Base-by-base conservation (phyloP, 2,888 invertebrate genomes). In the Lasioglossum vierecki region DNA sequence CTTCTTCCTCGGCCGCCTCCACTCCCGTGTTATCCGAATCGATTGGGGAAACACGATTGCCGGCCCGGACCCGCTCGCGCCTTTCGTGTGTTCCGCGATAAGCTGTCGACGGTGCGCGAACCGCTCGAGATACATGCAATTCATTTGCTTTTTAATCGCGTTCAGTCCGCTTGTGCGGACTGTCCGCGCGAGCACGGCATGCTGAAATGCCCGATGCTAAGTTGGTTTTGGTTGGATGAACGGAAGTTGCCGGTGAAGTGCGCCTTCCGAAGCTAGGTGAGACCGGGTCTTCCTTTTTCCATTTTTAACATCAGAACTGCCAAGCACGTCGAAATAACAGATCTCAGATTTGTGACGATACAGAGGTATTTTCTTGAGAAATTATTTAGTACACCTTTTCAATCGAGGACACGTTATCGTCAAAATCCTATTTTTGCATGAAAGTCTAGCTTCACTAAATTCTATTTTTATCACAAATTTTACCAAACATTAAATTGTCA, bases 11-110 rank as follows among this genome's bases (percentile, higher is more conserved):
- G 30, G 66, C 46, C 49, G 35, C 18, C 15, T 6, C 63, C 30
- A 30, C 15, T 71, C 44, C 44, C 57, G 82, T 13, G 57, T 26
- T 68, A 57, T 39, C 57, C 18, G 44, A 79, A 74, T 74, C 4
- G 68, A 66, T 26, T 41, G 39, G n/a, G 15, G 26, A 30, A 78
- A 53, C 70, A 46, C 9, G n/a, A 57, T 26, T 15, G 30, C 73
- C 53, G 35, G 35, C 1, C 18, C 22, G 49, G 15, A 5, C 8
- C 41, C 6, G n/a, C 8, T 30, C 15, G 66, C 22, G 30, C 30
- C 46, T 46, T 49, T 35, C 72, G 15, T n/a, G 74, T 70, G 70
- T 70, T 15, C 4, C 8, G n/a, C 30, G 46, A 79, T 46, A 73
- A 46, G 63, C 73, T 63, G 63, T 46, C 15, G 18, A 41, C 30